Evolutionary conservation across 2,113 vertebrate genomes (phyloP).

Genomic region (Leptocoma aspasia): DNA sequence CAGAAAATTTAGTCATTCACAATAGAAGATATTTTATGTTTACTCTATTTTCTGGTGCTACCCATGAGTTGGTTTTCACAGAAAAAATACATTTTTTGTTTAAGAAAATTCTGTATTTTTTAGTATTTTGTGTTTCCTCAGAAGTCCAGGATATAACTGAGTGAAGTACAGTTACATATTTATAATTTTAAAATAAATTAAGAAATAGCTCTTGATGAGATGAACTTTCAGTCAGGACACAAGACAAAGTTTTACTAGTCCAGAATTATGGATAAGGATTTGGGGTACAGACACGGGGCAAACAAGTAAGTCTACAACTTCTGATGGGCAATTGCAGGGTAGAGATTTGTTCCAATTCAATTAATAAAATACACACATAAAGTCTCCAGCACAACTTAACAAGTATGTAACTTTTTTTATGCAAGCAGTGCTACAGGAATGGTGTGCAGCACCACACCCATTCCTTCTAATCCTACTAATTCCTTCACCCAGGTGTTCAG

Average conservation of each 20-base stretch:
- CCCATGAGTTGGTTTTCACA: background rate
- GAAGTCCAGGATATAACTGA: background rate
- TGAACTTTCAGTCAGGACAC: background rate
- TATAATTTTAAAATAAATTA: background rate
- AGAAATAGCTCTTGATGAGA: background rate
- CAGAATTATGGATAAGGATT: background rate
- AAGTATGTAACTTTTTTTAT: background rate
- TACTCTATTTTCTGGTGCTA: background rate
- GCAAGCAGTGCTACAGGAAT: background rate
- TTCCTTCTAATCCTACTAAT: background rate
- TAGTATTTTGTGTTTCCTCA: background rate
- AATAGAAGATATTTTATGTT: background rate
- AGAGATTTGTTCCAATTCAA: background rate
- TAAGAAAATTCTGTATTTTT: background rate
- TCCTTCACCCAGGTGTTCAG: background rate
- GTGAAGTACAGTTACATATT: background rate
- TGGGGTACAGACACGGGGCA: background rate
- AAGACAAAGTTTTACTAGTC: background rate
- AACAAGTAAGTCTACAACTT: background rate
- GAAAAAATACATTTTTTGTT: background rate
- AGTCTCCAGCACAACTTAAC: background rate
- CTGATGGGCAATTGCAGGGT: background rate
- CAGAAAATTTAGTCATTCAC: background rate
- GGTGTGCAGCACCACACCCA: background rate
- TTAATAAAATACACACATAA: background rate